Base-by-base conservation (phyloP, 2,888 invertebrate genomes). In the Pilophorus perplexus region DNA sequence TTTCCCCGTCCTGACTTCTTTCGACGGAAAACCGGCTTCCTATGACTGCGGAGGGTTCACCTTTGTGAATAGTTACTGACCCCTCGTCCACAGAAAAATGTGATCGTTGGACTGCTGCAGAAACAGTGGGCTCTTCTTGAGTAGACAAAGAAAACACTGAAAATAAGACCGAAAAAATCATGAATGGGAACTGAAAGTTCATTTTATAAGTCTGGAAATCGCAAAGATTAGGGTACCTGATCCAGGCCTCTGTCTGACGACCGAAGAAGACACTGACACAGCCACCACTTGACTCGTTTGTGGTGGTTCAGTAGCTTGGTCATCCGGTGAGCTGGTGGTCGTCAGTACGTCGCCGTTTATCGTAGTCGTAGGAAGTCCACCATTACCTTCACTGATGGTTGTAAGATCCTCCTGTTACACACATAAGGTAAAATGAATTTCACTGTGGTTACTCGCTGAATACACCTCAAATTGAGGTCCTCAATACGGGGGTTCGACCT, bases 221-320 rank as follows among this genome's bases (percentile, higher is more conserved):
- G n/a, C n/a, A n/a, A n/a, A n/a, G n/a, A n/a, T n/a, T n/a, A n/a
- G n/a, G n/a, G n/a, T n/a, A n/a, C n/a, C n/a, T n/a, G n/a, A n/a
- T n/a, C 46, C 55, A 50, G 69, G 64, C 37, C 52, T 44, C 71
- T 74, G 72, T 68, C 73, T 72, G 54, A 74, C 77, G 52, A 78
- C 75, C n/a, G 79, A 78, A 2, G 81, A 80, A 28, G 81, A 81
- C 10, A 81, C 80, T 59, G 80, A 77, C n/a, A 82, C 80, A 0
- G 80, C 79, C 25, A 82, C 77, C 22, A 81, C 78, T 72, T 79
- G 67, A 22, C 55, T 59, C 22, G 60, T 55, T 18, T 42, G 22
- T 12, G 68, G 68, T 23, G 55, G 65, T n/a, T 59, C 54, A 4
- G 59, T 59, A 3, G 54, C 16, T n/a, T 64, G 62, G 12, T 64